These are phyloP conservation scores for Pissodes strobi DNA, from an alignment of 1,140 invertebrate genomes.

Conservation along the genomic window DNA sequence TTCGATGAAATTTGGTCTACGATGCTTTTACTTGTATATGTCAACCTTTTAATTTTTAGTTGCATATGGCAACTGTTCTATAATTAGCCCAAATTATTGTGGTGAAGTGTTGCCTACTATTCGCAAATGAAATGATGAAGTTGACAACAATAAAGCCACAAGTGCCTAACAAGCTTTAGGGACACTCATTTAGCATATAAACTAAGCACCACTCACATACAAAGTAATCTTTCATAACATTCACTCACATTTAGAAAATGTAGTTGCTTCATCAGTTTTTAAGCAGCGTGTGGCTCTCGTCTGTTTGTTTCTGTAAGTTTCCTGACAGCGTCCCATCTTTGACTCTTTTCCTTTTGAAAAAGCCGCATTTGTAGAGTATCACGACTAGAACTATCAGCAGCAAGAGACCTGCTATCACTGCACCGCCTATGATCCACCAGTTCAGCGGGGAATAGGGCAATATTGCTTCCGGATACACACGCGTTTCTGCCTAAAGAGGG, in stretches of 20 bases:
- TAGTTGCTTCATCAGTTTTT: background rate
- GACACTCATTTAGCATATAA: too few relatives aligned
- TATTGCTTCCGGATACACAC: slow-evolving; percentile 75
- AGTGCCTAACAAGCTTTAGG: too few relatives aligned
- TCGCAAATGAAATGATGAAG: too few relatives aligned
- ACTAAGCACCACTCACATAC: too few relatives aligned
- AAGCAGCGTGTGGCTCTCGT: slow-evolving; percentile 40
- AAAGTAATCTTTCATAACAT: too few relatives aligned
- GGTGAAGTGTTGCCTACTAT: too few relatives aligned
- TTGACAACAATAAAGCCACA: too few relatives aligned
- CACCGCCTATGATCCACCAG: slow-evolving; percentile 82
- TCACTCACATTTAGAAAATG: background rate
- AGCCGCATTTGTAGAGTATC: slow-evolving; percentile 82
- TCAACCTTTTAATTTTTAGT: too few relatives aligned
- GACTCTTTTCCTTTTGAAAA: slow-evolving; percentile 81
- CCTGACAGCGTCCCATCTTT: slow-evolving; percentile 81
- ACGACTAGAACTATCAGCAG: slow-evolving; percentile 78
- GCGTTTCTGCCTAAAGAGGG: slow-evolving; percentile 77
- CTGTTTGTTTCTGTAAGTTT: slow-evolving; percentile 68
- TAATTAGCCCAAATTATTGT: too few relatives aligned
- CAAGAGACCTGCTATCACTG: slow-evolving; percentile 77
- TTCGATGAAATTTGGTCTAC: too few relatives aligned
- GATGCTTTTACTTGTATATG: too few relatives aligned
- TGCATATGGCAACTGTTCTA: too few relatives aligned
- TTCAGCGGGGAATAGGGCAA: slow-evolving; percentile 71